phyloP scores from a whole-genome alignment of 2,888 invertebrate genomes.

The Altica lythri region DNA sequence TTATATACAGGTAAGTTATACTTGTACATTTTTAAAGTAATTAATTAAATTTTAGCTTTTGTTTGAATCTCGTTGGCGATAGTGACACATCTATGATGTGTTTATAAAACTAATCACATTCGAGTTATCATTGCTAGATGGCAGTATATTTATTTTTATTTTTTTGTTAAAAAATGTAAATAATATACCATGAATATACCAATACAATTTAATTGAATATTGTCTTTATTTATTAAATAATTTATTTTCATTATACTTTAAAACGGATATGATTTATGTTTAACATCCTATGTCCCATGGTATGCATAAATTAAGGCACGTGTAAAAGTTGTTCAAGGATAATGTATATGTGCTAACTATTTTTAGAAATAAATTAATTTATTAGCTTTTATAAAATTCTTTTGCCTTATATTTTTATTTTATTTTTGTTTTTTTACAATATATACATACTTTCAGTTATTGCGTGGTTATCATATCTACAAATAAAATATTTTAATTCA shows the following conservation, averaged over 20 bases:
- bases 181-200: too few relatives aligned
- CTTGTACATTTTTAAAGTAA: too few relatives aligned
- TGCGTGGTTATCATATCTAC: neutral
- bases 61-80: too few relatives aligned
- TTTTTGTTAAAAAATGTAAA: neutral
- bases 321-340: slow-evolving; percentile 14
- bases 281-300: neutral
- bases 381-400: slow-evolving; percentile 6
- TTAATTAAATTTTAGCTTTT: too few relatives aligned
- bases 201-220: neutral
- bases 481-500: neutral
- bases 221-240: neutral
- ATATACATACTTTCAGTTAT: neutral
- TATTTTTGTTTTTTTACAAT: neutral
- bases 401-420: neutral
- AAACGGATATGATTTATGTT: neutral
- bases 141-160: neutral
- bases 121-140: too few relatives aligned
- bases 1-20: too few relatives aligned
- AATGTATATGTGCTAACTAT: slow-evolving; percentile 13
- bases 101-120: too few relatives aligned
- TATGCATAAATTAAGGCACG: neutral
- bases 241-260: neutral
- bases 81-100: too few relatives aligned
- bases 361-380: slow-evolving; percentile 18